Evolutionary conservation across 2,888 invertebrate genomes (phyloP).

Genomic region (Epistrophella euchroma): DNA sequence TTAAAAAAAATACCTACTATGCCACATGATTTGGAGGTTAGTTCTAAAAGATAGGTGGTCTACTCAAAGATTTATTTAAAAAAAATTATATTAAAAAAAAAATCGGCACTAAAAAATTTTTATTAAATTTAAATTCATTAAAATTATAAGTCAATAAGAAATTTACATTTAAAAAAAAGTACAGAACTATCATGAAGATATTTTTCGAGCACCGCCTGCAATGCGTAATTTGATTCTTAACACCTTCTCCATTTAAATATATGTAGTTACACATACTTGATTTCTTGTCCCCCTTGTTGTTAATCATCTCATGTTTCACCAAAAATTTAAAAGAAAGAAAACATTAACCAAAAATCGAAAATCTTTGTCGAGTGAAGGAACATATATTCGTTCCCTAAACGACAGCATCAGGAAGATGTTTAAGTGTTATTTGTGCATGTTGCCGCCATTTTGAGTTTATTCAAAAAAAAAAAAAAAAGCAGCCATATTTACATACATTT

Average conservation of each 20-base stretch:
- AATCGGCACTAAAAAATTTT: not conserved
- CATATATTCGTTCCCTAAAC: constrained; percentile 24
- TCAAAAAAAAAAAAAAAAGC: constrained; percentile 50
- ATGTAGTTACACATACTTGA: not conserved
- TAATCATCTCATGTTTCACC: constrained; percentile 57
- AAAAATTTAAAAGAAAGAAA: constrained; percentile 15
- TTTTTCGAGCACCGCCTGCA: constrained; percentile 19
- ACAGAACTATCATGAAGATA: not conserved
- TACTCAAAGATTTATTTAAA: too few relatives aligned
- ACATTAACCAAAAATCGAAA: not conserved
- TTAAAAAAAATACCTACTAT: too few relatives aligned
- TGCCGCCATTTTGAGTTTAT: constrained; percentile 71
- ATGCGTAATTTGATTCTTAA: constrained; percentile 68
- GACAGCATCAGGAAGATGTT: constrained; percentile 57
- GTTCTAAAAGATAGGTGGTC: too few relatives aligned
- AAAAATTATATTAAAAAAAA: too few relatives aligned
- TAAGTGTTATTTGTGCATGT: constrained; percentile 65
- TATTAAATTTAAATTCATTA: not conserved
- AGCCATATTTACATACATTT: constrained; percentile 59
- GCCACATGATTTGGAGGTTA: too few relatives aligned
- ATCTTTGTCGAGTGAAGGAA: not conserved
- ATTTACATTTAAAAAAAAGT: not conserved
- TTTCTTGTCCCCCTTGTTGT: constrained; percentile 5
- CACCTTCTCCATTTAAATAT: constrained; percentile 62
- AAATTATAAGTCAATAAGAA: too few relatives aligned